phyloP scores from a whole-genome alignment of 2,113 vertebrate genomes.

The Chrysochloris asiatica region DNA sequence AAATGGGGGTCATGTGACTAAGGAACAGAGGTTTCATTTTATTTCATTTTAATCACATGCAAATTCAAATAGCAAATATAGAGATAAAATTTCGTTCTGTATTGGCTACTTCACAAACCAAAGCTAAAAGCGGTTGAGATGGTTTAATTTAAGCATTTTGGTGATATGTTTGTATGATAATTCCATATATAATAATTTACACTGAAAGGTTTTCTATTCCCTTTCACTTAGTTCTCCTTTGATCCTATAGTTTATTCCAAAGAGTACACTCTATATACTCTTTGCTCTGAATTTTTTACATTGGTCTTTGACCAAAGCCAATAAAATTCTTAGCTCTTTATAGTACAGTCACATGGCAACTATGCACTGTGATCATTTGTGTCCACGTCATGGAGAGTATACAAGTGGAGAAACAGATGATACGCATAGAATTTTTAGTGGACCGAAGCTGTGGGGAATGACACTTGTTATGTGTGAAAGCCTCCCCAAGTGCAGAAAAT shows the following conservation, averaged over 20 bases:
- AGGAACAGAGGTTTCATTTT: background rate
- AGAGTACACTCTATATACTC: background rate
- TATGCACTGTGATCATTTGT: background rate
- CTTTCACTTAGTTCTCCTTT: background rate
- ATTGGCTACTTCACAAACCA: constrained; percentile 14
- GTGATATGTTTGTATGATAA: background rate
- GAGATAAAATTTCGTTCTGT: background rate
- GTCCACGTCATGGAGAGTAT: background rate
- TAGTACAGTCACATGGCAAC: background rate
- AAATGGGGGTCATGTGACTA: background rate
- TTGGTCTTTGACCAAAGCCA: constrained; percentile 44
- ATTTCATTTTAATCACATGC: constrained; percentile 31
- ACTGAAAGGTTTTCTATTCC: background rate
- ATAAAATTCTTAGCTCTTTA: constrained; percentile 32
- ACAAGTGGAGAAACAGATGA: background rate
- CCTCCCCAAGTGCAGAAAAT: background rate
- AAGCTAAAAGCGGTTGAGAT: background rate
- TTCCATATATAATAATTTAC: background rate
- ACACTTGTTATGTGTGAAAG: background rate
- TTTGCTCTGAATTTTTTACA: background rate
- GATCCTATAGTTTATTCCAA: background rate
- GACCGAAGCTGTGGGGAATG: background rate
- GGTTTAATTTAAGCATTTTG: background rate
- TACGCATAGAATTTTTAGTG: background rate
- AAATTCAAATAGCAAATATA: background rate